These are phyloP conservation scores for Epinotia brunnichana DNA, from an alignment of 2,888 invertebrate genomes.

Conservation along the genomic window DNA sequence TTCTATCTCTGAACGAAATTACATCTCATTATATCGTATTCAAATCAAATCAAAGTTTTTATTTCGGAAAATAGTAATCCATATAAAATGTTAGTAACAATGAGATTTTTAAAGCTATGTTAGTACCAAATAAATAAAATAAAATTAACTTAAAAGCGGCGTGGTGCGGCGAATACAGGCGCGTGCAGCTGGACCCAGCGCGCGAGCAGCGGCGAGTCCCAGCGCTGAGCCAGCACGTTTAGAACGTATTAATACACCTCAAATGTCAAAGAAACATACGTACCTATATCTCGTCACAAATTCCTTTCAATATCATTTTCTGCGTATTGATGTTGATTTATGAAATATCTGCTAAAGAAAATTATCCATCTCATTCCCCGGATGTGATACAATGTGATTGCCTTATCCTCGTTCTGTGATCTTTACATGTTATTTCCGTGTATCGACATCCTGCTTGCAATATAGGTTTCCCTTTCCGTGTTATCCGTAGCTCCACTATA, in stretches of 20 bases:
- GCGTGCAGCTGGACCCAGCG: too few species aligned
- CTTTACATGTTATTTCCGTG: constrained; percentile 69
- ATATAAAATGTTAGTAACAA: too few species aligned
- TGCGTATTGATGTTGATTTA: constrained; percentile 67
- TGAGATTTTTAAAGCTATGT: too few species aligned
- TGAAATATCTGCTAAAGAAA: constrained; percentile 67
- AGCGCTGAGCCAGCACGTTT: too few species aligned
- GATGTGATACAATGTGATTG: constrained; percentile 72
- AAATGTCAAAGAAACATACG: constrained; percentile 40
- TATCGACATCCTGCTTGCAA: constrained; percentile 61
- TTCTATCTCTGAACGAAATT: constrained; percentile 3
- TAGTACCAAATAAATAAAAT: too few species aligned
- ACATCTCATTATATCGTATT: constrained; percentile 8
- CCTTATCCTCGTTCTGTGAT: constrained; percentile 65
- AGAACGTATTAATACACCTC: too few species aligned
- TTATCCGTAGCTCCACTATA: constrained; percentile 37
- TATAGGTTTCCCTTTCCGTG: constrained; percentile 52
- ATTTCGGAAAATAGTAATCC: too few species aligned
- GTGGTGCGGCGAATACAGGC: too few species aligned
- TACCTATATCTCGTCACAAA: constrained; percentile 46
- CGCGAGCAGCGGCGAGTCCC: too few species aligned
- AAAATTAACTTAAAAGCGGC: too few species aligned
- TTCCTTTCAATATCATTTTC: constrained; percentile 58
- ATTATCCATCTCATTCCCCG: constrained; percentile 65
- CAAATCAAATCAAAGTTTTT: too few species aligned